Conservation (phyloP, 2,113 vertebrate species). For the Paralichthys olivaceus region DNA sequence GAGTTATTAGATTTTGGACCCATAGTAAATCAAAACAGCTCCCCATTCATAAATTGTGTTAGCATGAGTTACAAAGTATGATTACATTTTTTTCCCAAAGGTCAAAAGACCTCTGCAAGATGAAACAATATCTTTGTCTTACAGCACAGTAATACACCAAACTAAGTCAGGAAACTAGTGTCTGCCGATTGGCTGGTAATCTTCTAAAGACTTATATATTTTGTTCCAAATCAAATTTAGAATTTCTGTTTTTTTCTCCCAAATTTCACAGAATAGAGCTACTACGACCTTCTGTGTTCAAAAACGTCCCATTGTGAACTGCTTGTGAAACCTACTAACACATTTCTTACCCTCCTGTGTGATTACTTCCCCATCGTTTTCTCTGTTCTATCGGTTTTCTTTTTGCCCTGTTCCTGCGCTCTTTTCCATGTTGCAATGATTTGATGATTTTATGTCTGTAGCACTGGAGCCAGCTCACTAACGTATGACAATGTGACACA, state of each 20-base stretch:
- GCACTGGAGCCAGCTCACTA: constrained; percentile 43
- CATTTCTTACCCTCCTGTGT: not conserved
- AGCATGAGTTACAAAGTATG: not conserved
- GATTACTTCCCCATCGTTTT: not conserved
- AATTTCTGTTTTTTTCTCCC: not conserved
- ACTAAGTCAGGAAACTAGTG: not conserved
- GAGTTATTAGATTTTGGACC: not conserved
- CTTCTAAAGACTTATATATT: not conserved
- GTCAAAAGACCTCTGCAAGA: not conserved
- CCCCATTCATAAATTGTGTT: not conserved
- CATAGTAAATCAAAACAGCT: not conserved
- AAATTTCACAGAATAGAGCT: not conserved
- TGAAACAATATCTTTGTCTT: not conserved
- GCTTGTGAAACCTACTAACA: not conserved
- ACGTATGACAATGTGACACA: constrained; percentile 15
- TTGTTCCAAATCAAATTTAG: not conserved
- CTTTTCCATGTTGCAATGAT: not conserved
- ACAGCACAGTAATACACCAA: not conserved
- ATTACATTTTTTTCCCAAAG: not conserved
- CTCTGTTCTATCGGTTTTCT: not conserved
- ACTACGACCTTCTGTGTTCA: not conserved
- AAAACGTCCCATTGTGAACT: constrained; percentile 3
- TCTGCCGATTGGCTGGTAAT: not conserved
- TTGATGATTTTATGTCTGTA: constrained; percentile 18
- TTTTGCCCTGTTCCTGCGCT: not conserved